Evolutionary conservation across 2,113 vertebrate genomes (phyloP).

Genomic region (Atherinomorus stipes): DNA sequence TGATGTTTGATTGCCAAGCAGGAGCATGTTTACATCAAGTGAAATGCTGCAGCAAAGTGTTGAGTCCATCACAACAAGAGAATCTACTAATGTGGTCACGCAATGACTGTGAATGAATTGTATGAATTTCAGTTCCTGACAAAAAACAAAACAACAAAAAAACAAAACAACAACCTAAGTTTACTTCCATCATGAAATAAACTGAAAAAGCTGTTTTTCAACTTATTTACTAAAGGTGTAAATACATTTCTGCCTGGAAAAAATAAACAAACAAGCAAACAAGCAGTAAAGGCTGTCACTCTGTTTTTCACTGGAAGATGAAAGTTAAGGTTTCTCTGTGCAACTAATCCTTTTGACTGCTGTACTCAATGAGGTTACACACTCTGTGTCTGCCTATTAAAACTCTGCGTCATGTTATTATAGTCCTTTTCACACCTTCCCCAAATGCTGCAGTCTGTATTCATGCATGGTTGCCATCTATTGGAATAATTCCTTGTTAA

Average conservation of each 20-base stretch:
- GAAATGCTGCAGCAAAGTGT: slow-evolving; percentile 10
- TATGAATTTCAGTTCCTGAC: neutral
- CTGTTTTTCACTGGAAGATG: slow-evolving; percentile 1
- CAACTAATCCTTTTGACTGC: slow-evolving; percentile 37
- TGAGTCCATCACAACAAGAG: neutral
- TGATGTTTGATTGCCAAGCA: neutral
- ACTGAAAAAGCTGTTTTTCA: slow-evolving; percentile 16
- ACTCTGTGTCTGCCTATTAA: slow-evolving; percentile 8
- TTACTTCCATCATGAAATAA: neutral
- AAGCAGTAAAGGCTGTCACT: slow-evolving; percentile 9
- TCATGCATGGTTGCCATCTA: slow-evolving; percentile 22
- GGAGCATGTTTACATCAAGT: neutral
- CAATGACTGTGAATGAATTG: neutral
- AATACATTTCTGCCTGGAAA: slow-evolving; percentile 40
- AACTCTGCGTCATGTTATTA: slow-evolving; percentile 19
- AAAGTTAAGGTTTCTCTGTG: slow-evolving; percentile 27
- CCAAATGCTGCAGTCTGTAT: neutral
- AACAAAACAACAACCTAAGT: neutral
- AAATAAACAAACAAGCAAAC: slow-evolving; percentile 4
- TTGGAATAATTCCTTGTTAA: slow-evolving; percentile 3
- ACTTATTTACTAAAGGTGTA: slow-evolving; percentile 11
- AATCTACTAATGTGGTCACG: neutral
- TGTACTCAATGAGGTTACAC: slow-evolving; percentile 11
- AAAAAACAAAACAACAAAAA: neutral
- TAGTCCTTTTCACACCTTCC: slow-evolving; percentile 12